Conservation (phyloP, 2,797 vertebrate species). For the Perodicticus potto region DNA sequence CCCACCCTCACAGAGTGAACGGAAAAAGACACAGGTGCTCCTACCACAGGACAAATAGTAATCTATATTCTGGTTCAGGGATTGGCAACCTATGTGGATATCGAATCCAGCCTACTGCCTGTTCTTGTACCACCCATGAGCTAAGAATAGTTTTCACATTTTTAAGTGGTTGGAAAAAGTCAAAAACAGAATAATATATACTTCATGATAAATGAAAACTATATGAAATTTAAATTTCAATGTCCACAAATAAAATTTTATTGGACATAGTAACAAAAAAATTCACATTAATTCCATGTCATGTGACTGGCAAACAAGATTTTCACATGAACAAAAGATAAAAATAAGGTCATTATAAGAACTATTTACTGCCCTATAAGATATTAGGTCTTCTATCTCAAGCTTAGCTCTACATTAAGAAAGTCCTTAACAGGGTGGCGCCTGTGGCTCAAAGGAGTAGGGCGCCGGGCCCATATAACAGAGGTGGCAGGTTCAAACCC, state of each 20-base stretch:
- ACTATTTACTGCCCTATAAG: constrained; percentile 23
- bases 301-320: constrained; percentile 34
- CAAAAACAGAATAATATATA: constrained; percentile 44
- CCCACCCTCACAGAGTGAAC: not conserved
- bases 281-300: constrained; percentile 36
- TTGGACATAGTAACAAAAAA: constrained; percentile 23
- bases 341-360: constrained; percentile 49
- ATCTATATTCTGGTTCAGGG: not conserved
- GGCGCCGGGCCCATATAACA: too few relatives aligned
- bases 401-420: constrained; percentile 42
- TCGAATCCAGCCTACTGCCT: not conserved
- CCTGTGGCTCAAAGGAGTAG: too few relatives aligned
- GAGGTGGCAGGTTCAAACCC: too few relatives aligned
- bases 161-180: constrained; percentile 18
- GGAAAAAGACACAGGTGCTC: not conserved
- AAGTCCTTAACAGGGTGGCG: not conserved
- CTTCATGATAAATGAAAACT: not conserved
- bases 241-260: constrained; percentile 39
- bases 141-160: constrained; percentile 6
- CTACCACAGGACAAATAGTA: not conserved
- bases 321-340: constrained; percentile 20
- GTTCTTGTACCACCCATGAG: not conserved
- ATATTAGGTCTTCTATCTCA: constrained; percentile 51
- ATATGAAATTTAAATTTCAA: constrained; percentile 38
- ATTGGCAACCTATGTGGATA: not conserved